A percentile compares a stretch with the other conserved stretches of the same genome.
These are phyloP conservation scores for Teinopalpus imperialis DNA, from an alignment of 2,888 invertebrate genomes.

Conservation along the genomic window DNA sequence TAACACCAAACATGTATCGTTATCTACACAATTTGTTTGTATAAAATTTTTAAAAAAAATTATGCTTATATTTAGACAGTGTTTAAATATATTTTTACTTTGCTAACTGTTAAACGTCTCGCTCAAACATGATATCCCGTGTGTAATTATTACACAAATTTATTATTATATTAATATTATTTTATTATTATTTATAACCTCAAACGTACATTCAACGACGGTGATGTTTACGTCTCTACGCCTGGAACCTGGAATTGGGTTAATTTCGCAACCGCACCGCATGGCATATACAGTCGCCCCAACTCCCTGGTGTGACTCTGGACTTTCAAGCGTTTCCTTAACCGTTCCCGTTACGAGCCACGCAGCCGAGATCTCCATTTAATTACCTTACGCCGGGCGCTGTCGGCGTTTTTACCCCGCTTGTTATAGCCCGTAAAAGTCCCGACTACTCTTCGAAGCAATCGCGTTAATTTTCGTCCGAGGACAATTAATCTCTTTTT, in stretches of 20 bases:
- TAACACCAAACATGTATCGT: too few species aligned
- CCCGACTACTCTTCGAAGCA: constrained; percentile 7
- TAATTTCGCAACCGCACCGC: constrained; percentile 12
- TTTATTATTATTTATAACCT: too few species aligned
- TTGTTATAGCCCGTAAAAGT: constrained; percentile 16
- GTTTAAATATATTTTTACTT: too few species aligned
- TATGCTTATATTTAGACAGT: too few species aligned
- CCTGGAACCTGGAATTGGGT: neutral
- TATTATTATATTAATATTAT: too few species aligned
- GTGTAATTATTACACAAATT: too few species aligned
- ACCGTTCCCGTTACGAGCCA: constrained; percentile 31
- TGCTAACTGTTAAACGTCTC: too few species aligned
- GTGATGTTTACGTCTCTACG: neutral
- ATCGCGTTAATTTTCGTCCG: constrained; percentile 38
- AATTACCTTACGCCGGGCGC: constrained; percentile 24
- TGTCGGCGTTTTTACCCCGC: constrained; percentile 22
- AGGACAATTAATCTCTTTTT: constrained; percentile 34
- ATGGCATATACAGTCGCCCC: constrained; percentile 18
- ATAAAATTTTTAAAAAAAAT: too few species aligned
- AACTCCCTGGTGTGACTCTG: constrained; percentile 27
- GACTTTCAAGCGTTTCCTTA: constrained; percentile 26
- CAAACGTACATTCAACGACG: too few species aligned
- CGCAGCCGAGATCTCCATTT: constrained; percentile 25
- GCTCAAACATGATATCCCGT: too few species aligned
- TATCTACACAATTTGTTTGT: too few species aligned